Evolutionary conservation across 53 echinoderm and acorn worm species (phyloP), one percentile per base, ranked within the genome.

Genomic region (Henricia sp.): DNA sequence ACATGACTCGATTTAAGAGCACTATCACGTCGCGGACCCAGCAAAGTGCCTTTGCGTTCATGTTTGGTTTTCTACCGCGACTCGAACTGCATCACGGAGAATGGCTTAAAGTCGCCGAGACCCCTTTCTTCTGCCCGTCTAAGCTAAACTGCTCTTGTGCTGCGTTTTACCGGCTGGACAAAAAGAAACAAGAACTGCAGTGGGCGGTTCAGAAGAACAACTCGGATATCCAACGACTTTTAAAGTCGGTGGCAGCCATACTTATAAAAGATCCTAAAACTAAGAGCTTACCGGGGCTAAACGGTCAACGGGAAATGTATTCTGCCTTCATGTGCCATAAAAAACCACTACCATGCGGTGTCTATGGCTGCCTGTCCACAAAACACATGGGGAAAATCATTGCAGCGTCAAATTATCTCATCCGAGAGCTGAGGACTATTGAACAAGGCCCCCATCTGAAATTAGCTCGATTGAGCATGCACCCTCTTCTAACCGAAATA

Each of bases 11-110:
- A 20, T 82, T 99, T 11, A 58, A 85, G 34, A 95, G 92, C 38
- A 99, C 99, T 0, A 21, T 68, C 29, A 87, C 83, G 43, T 25
- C 83, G 1, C 74, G 99, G 42, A 99, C 99, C 1, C 84, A 90
- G 84, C 99, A 95, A 72, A 99, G 99, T 77, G 91, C 90, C 14
- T 88, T 92, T 23, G 90, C 99, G 21, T 99, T 99, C 57, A 85
- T 99, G 88, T 99, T 83, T 55, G 91, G 92, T 1, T 95, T 99
- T 41, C 60, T 99, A 12, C 91, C 91, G 23, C 85, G 54, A n/a
- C 83, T 88, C 23, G 70, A 74, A 26, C 41, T 94, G 25, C 50
- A 67, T 9, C 88, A 93, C 38, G 87, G 86, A 0, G 39, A 63
- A 6, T 50, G 87, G 40, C 72, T 96, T 29, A 84, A 87, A 71